phyloP scores from a whole-genome alignment of 2,113 vertebrate genomes.

The Planiliza haematocheilus region DNA sequence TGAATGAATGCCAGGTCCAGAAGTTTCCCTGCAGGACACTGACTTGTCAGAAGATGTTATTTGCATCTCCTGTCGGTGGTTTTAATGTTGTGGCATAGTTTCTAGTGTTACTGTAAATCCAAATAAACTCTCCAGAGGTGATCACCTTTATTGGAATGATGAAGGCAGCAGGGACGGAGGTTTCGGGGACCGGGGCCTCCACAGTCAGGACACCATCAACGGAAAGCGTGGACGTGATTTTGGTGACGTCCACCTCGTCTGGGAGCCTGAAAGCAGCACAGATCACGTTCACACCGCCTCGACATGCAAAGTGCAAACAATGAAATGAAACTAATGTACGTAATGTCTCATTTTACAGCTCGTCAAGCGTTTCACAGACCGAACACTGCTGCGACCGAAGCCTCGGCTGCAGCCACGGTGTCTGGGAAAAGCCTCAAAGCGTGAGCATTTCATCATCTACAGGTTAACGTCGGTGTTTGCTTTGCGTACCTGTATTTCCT shows the following conservation, averaged over 20 bases:
- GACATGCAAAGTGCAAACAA: not conserved
- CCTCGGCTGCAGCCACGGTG: not conserved
- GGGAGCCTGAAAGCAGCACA: conserved; percentile 75
- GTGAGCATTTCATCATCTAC: conserved; percentile 1
- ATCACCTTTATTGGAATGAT: conserved; percentile 79
- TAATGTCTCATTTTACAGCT: conserved; percentile 22
- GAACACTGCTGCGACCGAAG: not conserved
- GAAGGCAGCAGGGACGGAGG: conserved; percentile 50
- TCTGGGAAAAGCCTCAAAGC: conserved; percentile 9
- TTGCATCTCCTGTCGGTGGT: no score
- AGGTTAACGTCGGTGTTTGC: conserved; percentile 24
- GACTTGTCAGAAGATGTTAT: no score
- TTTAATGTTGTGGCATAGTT: no score
- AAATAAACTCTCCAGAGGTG: not conserved
- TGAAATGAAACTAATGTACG: not conserved
- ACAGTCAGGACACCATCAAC: conserved; percentile 80
- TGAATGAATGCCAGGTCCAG: no score
- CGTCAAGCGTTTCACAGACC: conserved; percentile 17
- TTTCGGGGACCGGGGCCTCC: conserved; percentile 73
- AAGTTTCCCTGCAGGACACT: no score
- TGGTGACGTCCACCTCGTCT: conserved; percentile 58
- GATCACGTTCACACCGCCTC: not conserved
- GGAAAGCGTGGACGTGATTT: conserved; percentile 73
- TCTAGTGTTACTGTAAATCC: no score
- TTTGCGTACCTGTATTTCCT: conserved; percentile 83